Evolutionary conservation across 1,140 invertebrate species (phyloP), one percentile per base, ranked within the genome.

Genomic region (Macrobrachium nipponense): DNA sequence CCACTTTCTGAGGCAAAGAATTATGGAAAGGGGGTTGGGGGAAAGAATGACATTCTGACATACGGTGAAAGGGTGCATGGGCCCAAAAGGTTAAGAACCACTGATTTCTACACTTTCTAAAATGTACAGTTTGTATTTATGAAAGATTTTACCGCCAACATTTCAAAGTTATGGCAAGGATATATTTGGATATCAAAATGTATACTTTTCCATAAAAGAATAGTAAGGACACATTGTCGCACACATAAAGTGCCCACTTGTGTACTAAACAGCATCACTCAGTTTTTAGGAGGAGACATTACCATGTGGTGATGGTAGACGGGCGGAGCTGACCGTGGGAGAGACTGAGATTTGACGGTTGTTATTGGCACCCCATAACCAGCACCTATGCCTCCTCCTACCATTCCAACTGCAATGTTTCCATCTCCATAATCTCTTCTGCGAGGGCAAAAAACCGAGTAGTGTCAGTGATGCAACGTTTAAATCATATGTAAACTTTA

Each of bases 261-360:
- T n/a, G n/a, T n/a, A n/a, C n/a, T n/a, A n/a, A n/a, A n/a, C n/a
- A 12, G n/a, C 17, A 20, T 61, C 23, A 14, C 0, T 6, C 60
- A 61, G 11, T 18, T 18, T 27, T 10, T 43, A 58, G 15, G 17
- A 36, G 5, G 7, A 17, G 11, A 18, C 17, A 76, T 36, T 80
- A 86, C 84, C 68, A 80, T 72, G 0, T 86, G 84, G 59, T 86
- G 76, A 43, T 66, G 18, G 36, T 75, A 86, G 17, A 86, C 17
- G 0, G 84, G 77, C 5, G 77, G 62, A 8, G 23, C 66, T 17
- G 84, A 36, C 8, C 78, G 77, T 15, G 84, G 83, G 58, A 86
- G 60, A 17, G 84, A 86, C 36, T 86, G 84, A 11, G 84, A 86
- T 6, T 64, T 68, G 1, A 58, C 66, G 5, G 75, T 84, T n/a